Evolutionary conservation across 2,888 invertebrate species (phyloP).

Genomic region (Leucophenga montana): DNA sequence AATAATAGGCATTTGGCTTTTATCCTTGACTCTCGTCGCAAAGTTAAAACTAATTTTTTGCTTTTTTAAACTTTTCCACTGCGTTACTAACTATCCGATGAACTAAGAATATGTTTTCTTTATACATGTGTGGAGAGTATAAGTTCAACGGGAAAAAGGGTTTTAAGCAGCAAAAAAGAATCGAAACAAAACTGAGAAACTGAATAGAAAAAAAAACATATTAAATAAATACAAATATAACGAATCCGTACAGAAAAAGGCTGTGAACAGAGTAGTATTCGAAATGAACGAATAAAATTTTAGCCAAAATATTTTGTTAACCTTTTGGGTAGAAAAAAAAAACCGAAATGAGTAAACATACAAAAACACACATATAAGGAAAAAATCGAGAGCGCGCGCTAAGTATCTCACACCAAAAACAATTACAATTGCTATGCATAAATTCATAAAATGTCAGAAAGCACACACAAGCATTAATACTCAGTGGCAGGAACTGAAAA

Average conservation of each 20-base stretch:
- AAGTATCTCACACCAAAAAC: constrained; percentile 9
- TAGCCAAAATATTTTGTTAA: constrained; percentile 27
- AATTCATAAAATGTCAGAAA: constrained; percentile 22
- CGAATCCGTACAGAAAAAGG: background rate
- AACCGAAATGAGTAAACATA: background rate
- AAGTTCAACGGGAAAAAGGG: too few species aligned
- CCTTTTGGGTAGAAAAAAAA: constrained; percentile 2
- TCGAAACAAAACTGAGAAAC: background rate
- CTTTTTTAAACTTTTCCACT: too few species aligned
- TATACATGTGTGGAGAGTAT: too few species aligned
- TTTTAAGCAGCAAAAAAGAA: background rate
- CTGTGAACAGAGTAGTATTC: background rate
- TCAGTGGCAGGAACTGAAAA: background rate
- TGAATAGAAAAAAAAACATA: background rate
- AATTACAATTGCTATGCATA: constrained; percentile 31
- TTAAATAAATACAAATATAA: constrained; percentile 19
- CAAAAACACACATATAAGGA: background rate
- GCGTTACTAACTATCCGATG: background rate
- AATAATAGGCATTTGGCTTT: too few species aligned
- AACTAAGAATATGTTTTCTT: too few species aligned
- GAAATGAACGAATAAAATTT: background rate
- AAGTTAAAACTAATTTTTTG: too few species aligned
- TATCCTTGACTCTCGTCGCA: too few species aligned
- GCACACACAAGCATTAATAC: background rate
- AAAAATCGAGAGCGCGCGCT: background rate